A percentile compares a stretch with the other conserved stretches of the same genome.
These are phyloP conservation scores for Zaprionus capensis DNA, from an alignment of 1,140 invertebrate genomes.

Conservation along the genomic window DNA sequence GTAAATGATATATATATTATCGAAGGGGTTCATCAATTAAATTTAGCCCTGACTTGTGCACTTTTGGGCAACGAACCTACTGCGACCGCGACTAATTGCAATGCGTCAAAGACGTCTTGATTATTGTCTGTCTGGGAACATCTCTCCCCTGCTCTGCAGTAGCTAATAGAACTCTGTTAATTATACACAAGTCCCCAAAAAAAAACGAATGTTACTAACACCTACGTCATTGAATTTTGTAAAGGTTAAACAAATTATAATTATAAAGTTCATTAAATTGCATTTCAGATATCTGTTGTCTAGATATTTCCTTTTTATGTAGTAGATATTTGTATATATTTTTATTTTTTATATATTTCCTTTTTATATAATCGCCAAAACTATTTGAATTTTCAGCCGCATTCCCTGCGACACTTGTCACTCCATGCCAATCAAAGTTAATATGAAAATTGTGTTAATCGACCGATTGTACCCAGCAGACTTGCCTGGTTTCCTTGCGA, in stretches of 20 bases:
- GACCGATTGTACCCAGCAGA: not conserved
- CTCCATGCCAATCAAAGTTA: constrained; percentile 4
- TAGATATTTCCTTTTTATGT: no score
- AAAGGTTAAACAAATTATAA: not conserved
- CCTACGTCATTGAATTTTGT: not conserved
- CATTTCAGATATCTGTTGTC: no score
- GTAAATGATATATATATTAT: constrained; percentile 1
- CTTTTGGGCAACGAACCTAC: constrained; percentile 20
- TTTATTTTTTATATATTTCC: not conserved
- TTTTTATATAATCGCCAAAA: not conserved
- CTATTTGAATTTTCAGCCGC: not conserved
- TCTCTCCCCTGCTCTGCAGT: not conserved
- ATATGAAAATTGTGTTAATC: constrained; percentile 8
- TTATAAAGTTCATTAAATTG: not conserved
- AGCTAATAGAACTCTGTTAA: not conserved
- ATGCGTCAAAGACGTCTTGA: constrained; percentile 7
- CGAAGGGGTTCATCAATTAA: constrained; percentile 23
- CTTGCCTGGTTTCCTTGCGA: constrained; percentile 46
- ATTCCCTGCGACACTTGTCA: not conserved
- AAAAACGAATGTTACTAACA: not conserved
- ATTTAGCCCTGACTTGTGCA: not conserved
- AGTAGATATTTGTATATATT: not conserved
- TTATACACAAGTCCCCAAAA: not conserved
- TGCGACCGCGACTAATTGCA: constrained; percentile 19
- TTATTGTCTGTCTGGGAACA: not conserved